A percentile compares a stretch with the other conserved stretches of the same genome.
phyloP scores from a whole-genome alignment of 1,140 invertebrate species.

The Hyles euphorbiae region DNA sequence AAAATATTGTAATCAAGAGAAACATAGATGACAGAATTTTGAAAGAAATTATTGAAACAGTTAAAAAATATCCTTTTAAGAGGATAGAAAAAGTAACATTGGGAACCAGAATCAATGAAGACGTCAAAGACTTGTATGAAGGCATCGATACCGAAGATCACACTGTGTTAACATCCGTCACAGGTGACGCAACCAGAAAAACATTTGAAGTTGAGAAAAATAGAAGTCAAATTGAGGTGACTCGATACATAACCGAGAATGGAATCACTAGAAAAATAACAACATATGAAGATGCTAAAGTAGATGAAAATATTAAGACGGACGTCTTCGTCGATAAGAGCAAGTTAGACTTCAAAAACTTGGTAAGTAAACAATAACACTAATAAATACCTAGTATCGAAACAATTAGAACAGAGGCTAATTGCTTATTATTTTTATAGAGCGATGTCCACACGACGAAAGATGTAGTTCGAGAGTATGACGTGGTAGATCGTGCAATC shows the following conservation, averaged over 20 bases:
- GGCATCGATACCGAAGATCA: conserved; percentile 62
- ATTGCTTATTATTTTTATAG: conserved; percentile 38
- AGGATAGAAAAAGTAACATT: conserved; percentile 66
- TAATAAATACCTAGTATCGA: conserved; percentile 1
- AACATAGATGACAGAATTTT: conserved; percentile 64
- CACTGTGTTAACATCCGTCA: conserved; percentile 52
- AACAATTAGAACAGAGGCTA: neutral
- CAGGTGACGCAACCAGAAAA: conserved; percentile 63
- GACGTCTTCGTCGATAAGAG: conserved; percentile 73
- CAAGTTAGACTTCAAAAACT: conserved; percentile 72
- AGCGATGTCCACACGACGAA: conserved; percentile 71
- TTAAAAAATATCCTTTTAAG: conserved; percentile 69
- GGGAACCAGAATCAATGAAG: conserved; percentile 67
- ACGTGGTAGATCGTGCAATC: conserved; percentile 69
- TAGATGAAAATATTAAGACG: conserved; percentile 70
- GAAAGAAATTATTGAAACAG: conserved; percentile 69
- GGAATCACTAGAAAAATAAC: conserved; percentile 71
- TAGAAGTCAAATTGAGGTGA: conserved; percentile 71
- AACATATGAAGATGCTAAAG: conserved; percentile 72
- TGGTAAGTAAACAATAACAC: conserved; percentile 54
- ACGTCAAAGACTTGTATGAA: conserved; percentile 69
- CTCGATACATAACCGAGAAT: conserved; percentile 71
- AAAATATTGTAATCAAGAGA: conserved; percentile 65
- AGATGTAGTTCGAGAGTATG: conserved; percentile 64
- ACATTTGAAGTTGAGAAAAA: conserved; percentile 70